A percentile compares a stretch with the other conserved stretches of the same genome.
phyloP scores from a whole-genome alignment of 1,140 invertebrate genomes.

The Drepana arcuata region DNA sequence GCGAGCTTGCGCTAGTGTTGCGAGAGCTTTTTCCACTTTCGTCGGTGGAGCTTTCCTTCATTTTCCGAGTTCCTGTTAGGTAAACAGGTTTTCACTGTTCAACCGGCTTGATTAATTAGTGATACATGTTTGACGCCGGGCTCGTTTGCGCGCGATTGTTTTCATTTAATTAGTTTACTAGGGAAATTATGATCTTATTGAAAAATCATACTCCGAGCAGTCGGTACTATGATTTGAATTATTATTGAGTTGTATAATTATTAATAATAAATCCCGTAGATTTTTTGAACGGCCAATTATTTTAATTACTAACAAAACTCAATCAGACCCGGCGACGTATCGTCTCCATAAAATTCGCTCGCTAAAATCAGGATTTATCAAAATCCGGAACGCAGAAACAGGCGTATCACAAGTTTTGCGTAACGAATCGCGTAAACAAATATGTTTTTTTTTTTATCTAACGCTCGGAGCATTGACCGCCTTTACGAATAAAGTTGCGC shows the following conservation, averaged over 20 bases:
- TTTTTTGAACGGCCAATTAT: no score
- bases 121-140: conserved; percentile 11
- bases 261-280: no score
- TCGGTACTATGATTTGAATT: no score
- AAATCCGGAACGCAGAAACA: conserved; percentile 39
- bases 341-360: no score
- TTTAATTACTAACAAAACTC: no score
- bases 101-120: conserved; percentile 31
- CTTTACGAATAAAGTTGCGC: conserved; percentile 62
- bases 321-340: no score
- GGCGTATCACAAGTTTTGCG: no score
- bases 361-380: no score
- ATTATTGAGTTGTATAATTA: no score
- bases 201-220: no score
- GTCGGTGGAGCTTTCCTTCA: conserved; percentile 59
- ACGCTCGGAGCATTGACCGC: conserved; percentile 67
- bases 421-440: conserved; percentile 61
- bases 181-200: conserved; percentile 20
- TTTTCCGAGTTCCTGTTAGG: conserved; percentile 59
- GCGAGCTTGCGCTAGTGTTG: conserved; percentile 27
- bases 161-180: conserved; percentile 9
- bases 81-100: conserved; percentile 48
- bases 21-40: conserved; percentile 61
- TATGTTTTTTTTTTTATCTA: conserved; percentile 66
- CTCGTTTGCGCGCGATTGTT: conserved; percentile 13